Conservation (phyloP, 2,797 vertebrate genomes). For the Gadopsis bispinosus region DNA sequence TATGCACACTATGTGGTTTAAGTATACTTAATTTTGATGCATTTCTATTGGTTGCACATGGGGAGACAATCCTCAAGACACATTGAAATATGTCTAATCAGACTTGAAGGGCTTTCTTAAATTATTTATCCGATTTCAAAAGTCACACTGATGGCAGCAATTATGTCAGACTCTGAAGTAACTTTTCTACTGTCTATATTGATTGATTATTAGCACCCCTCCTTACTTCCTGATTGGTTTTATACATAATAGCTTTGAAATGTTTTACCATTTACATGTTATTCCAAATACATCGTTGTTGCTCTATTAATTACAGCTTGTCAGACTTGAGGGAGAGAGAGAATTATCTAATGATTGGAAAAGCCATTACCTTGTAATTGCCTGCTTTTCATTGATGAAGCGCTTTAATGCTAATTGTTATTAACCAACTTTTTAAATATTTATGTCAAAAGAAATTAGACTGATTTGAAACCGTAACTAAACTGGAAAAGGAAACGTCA, state of each 20-base stretch:
- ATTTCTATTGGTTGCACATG: not conserved
- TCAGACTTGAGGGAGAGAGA: constrained; percentile 14
- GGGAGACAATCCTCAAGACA: not conserved
- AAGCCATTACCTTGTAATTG: constrained; percentile 27
- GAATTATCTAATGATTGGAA: constrained; percentile 23
- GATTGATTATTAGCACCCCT: constrained; percentile 21
- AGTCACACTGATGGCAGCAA: not conserved
- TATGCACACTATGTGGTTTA: not conserved
- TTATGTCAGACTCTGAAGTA: not conserved
- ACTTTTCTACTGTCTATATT: not conserved
- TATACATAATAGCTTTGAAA: constrained; percentile 11
- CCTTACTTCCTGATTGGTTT: not conserved
- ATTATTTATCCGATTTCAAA: constrained; percentile 14
- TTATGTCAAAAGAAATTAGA: constrained; percentile 2
- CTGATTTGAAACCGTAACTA: constrained; percentile 7
- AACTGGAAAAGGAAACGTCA: not conserved
- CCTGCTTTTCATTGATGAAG: constrained; percentile 23
- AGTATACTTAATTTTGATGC: not conserved
- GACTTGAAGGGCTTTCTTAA: not conserved
- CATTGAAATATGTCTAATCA: not conserved
- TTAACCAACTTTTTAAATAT: constrained; percentile 19
- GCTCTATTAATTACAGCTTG: constrained; percentile 5
- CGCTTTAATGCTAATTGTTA: constrained; percentile 26
- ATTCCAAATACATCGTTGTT: not conserved
- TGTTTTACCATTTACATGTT: constrained; percentile 14